A percentile compares a stretch with the other conserved stretches of the same genome.
Evolutionary conservation across 2,113 vertebrate genomes (phyloP).

Genomic region (Acanthisitta chloris): DNA sequence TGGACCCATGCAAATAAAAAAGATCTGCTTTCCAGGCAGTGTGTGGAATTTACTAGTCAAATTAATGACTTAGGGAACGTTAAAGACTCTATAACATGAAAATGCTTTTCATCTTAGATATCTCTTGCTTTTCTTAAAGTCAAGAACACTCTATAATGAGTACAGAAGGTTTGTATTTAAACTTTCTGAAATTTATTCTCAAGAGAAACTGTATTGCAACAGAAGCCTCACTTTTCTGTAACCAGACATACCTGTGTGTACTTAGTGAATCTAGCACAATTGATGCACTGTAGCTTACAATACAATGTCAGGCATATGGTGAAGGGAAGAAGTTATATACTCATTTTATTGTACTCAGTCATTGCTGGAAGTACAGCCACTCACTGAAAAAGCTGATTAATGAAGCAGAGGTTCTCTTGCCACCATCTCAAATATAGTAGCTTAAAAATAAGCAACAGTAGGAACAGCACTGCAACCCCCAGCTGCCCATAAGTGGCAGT

Average conservation of each 20-base stretch:
- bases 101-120: background rate
- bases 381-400: background rate
- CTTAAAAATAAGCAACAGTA: background rate
- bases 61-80: background rate
- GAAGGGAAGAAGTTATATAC: background rate
- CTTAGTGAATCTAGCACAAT: background rate
- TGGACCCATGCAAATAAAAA: background rate
- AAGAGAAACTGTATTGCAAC: background rate
- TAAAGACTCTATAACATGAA: background rate
- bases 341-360: background rate
- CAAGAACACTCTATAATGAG: background rate
- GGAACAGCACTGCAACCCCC: background rate
- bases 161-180: background rate
- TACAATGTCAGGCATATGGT: background rate
- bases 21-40: background rate
- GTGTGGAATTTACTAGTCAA: background rate
- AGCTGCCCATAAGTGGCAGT: background rate
- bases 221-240: background rate
- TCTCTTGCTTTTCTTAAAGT: too few species aligned
- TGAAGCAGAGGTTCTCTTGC: background rate
- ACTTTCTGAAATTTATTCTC: conserved; percentile 6
- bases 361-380: background rate
- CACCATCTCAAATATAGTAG: background rate
- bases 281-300: background rate
- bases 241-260: background rate